Evolutionary conservation across 2,888 invertebrate species (phyloP).

Genomic region (Cephus sareptanus): DNA sequence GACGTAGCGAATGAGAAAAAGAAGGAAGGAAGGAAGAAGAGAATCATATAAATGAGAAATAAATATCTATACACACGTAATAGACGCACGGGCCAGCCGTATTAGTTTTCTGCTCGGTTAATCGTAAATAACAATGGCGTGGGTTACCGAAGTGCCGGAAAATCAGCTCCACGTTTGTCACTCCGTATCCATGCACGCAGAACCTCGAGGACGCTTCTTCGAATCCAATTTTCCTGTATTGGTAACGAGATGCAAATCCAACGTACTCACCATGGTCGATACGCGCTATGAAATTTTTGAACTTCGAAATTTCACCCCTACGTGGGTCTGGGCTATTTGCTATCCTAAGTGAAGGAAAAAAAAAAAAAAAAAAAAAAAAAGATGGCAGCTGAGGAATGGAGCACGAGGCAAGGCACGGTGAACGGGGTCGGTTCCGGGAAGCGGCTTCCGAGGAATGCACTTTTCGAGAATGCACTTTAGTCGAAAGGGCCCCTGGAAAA

Average conservation of each 20-base stretch:
- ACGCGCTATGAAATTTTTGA: not conserved
- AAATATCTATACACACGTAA: not conserved
- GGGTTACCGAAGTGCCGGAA: constrained; percentile 18
- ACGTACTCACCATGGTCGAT: not conserved
- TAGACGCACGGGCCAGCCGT: constrained; percentile 7
- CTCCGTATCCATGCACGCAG: not conserved
- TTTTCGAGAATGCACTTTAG: constrained; percentile 7
- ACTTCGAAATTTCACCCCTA: not conserved
- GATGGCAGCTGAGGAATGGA: not conserved
- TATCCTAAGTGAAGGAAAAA: no score
- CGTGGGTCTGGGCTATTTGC: not conserved
- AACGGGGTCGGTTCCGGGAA: not conserved
- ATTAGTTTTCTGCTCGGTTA: constrained; percentile 47
- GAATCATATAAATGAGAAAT: constrained; percentile 1
- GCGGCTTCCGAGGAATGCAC: not conserved
- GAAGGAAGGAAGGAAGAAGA: not conserved
- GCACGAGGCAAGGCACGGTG: not conserved
- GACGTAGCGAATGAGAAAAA: not conserved
- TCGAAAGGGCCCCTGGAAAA: constrained; percentile 18
- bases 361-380: not conserved
- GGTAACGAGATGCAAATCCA: not conserved
- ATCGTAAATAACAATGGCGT: constrained; percentile 44
- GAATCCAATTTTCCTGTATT: not conserved
- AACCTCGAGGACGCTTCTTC: not conserved
- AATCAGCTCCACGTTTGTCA: not conserved